These are phyloP conservation scores for Corythornis madagascariensis DNA, from an alignment of 2,113 vertebrate genomes.

Conservation along the genomic window DNA sequence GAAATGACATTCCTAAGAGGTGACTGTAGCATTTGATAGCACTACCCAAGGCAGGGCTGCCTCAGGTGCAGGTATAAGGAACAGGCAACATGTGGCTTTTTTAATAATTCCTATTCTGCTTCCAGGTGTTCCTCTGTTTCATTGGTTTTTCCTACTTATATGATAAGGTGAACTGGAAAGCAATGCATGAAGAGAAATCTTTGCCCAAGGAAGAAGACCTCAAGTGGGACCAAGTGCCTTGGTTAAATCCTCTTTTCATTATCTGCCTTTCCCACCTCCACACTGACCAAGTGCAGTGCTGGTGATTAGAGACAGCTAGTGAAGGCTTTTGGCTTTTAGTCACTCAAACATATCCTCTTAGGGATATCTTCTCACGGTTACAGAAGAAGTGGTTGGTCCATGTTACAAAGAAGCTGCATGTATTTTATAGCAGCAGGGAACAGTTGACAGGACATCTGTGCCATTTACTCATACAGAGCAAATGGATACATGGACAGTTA, in stretches of 20 bases:
- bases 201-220: not conserved
- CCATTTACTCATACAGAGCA: not conserved
- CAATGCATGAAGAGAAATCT: not conserved
- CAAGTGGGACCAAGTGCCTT: accelerated
- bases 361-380: not conserved
- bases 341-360: not conserved
- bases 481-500: slow-evolving; percentile 17
- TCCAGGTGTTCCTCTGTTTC: not conserved
- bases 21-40: not conserved
- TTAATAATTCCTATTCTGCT: not conserved
- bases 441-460: not conserved
- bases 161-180: not conserved
- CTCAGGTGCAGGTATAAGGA: not conserved
- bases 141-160: not conserved
- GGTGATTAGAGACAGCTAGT: not conserved
- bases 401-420: not conserved
- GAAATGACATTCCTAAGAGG: not conserved
- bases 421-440: not conserved
- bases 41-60: not conserved
- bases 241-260: not conserved
- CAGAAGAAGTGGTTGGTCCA: not conserved
- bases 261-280: not conserved
- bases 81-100: not conserved
- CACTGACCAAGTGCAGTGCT: not conserved
- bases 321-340: not conserved